Evolutionary conservation across 2,888 invertebrate genomes (phyloP).

Genomic region (Idaea aversata): DNA sequence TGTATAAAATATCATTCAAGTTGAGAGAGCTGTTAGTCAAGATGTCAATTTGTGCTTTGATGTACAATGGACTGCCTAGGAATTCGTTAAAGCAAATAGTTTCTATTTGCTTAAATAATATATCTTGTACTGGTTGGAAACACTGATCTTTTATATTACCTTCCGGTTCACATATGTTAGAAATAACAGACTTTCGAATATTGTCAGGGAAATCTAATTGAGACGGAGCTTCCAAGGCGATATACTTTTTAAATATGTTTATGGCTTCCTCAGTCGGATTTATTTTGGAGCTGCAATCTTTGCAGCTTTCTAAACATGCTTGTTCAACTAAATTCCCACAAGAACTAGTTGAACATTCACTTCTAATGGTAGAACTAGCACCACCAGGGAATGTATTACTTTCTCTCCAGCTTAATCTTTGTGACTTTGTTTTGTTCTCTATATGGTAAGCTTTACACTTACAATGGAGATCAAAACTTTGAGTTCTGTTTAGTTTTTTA

Average conservation of each 20-base stretch:
- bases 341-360: conserved; percentile 55
- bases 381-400: conserved; percentile 35
- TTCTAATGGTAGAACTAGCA: conserved; percentile 40
- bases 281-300: conserved; percentile 32
- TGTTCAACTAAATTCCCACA: conserved; percentile 55
- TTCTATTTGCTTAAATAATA: conserved; percentile 85
- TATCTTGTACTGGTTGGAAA: conserved; percentile 86
- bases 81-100: conserved; percentile 89
- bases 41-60: conserved; percentile 96
- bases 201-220: conserved; percentile 81
- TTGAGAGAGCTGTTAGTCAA: conserved; percentile 89
- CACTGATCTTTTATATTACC: conserved; percentile 84
- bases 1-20: conserved; percentile 93
- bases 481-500: conserved; percentile 54
- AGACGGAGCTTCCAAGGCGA: conserved; percentile 84
- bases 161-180: conserved; percentile 84
- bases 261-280: conserved; percentile 82
- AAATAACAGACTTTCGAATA: conserved; percentile 80
- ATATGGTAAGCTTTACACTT: conserved; percentile 37
- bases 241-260: conserved; percentile 87
- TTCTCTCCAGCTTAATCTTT: conserved; percentile 49
- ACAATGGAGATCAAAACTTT: conserved; percentile 60
- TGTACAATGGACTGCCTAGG: conserved; percentile 91
- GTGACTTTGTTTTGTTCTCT: conserved; percentile 37
- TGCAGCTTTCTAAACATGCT: conserved; percentile 13